phyloP scores from a whole-genome alignment of 2,113 vertebrate species.

The Sitta europaea region DNA sequence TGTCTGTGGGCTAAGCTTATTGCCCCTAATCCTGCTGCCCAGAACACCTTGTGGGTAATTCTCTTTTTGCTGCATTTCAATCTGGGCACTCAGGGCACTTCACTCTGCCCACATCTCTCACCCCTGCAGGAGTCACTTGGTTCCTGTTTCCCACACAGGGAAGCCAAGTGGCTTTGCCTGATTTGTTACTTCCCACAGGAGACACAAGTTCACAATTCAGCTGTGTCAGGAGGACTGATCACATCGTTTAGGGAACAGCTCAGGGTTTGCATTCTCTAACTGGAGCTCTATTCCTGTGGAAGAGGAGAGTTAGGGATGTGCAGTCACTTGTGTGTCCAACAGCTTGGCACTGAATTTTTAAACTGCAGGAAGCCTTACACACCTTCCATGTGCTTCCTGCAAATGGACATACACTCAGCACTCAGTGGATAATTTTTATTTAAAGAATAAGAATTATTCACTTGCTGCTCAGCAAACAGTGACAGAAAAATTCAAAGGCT shows the following conservation, averaged over 20 bases:
- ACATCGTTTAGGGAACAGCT: neutral
- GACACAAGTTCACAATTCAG: neutral
- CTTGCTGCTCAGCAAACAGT: neutral
- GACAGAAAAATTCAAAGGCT: neutral
- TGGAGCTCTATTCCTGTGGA: neutral
- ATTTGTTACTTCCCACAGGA: neutral
- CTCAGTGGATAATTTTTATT: neutral
- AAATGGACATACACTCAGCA: neutral
- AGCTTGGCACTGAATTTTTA: neutral
- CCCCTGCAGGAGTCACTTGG: neutral
- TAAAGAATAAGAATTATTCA: neutral
- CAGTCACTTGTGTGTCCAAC: neutral
- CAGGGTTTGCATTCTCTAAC: neutral
- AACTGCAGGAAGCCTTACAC: neutral
- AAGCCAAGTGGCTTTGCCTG: neutral
- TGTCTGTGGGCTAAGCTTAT: conserved; percentile 68
- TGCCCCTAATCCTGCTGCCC: conserved; percentile 78
- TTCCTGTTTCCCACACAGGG: neutral
- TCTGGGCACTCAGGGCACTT: neutral
- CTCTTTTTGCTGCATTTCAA: neutral
- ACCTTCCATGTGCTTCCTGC: neutral
- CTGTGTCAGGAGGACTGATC: neutral
- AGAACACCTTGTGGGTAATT: conserved; percentile 74
- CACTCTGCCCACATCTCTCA: neutral
- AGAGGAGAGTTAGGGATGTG: neutral